phyloP scores from a whole-genome alignment of 2,113 vertebrate species.

The Ramphastos sulfuratus region DNA sequence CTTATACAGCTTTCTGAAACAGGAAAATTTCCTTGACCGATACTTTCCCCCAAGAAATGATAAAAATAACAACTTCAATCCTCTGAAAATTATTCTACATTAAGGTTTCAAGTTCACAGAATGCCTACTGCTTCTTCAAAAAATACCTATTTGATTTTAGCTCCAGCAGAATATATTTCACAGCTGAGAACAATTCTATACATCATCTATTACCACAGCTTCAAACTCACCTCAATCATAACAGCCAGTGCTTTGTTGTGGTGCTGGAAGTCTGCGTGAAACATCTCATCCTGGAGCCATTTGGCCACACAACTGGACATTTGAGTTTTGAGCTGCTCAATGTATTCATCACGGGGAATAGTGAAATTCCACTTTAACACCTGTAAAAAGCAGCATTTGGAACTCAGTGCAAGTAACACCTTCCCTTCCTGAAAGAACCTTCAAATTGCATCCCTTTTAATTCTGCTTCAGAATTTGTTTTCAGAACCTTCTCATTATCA shows the following conservation, averaged over 20 bases:
- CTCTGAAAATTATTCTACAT: neutral
- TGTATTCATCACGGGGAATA: slow-evolving; percentile 93
- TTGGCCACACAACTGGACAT: slow-evolving; percentile 92
- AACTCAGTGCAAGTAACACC: neutral
- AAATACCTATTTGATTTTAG: neutral
- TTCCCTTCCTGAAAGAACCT: neutral
- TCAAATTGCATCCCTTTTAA: neutral
- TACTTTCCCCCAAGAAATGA: neutral
- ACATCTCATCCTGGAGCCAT: slow-evolving; percentile 97
- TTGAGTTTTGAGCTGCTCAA: slow-evolving; percentile 95
- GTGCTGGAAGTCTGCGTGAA: slow-evolving; percentile 95
- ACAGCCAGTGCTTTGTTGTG: slow-evolving; percentile 92
- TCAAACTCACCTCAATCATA: slow-evolving; percentile 90
- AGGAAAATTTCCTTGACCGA: neutral
- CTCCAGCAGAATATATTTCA: neutral
- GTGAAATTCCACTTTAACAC: slow-evolving; percentile 98
- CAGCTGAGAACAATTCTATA: neutral
- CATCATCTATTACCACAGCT: neutral
- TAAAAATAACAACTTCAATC: neutral
- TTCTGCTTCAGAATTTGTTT: neutral
- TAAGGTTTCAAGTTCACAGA: neutral
- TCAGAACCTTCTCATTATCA: neutral
- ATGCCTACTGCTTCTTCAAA: neutral
- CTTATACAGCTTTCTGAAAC: neutral
- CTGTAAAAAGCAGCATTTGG: slow-evolving; percentile 69